Conservation (phyloP, 2,797 vertebrate species). For the Phrynocephalus forsythii region DNA sequence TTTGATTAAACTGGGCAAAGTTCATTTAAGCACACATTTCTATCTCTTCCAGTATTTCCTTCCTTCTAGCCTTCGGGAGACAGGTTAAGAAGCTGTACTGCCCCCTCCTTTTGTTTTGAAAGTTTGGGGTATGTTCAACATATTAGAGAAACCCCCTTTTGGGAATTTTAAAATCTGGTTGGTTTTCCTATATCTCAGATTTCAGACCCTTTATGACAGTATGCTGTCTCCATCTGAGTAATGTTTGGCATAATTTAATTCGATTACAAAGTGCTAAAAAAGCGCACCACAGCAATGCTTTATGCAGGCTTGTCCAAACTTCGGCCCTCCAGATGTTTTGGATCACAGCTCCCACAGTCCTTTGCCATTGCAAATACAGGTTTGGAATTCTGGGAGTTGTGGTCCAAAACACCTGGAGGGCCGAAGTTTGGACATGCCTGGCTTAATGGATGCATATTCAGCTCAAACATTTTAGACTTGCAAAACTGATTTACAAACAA, state of each 20-base stretch:
- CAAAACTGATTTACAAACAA: background rate
- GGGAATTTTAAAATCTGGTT: background rate
- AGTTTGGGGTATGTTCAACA: background rate
- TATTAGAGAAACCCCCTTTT: background rate
- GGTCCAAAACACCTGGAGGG: too few species aligned
- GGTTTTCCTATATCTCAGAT: background rate
- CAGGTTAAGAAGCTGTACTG: background rate
- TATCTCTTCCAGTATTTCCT: background rate
- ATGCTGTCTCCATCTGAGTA: too few species aligned
- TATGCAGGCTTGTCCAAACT: too few species aligned
- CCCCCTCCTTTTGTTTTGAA: background rate
- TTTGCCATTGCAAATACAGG: too few species aligned
- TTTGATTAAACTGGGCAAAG: constrained; percentile 1
- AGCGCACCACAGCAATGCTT: too few species aligned
- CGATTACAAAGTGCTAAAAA: background rate
- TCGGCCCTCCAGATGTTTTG: too few species aligned
- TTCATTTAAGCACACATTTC: background rate
- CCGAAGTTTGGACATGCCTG: too few species aligned
- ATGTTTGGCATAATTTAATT: background rate
- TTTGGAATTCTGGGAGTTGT: too few species aligned
- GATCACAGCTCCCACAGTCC: too few species aligned
- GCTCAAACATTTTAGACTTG: too few species aligned
- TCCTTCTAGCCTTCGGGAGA: background rate
- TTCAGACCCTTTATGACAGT: background rate
- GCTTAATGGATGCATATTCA: background rate